These are phyloP conservation scores for Charina bottae DNA, from an alignment of 2,113 vertebrate species.

Conservation along the genomic window DNA sequence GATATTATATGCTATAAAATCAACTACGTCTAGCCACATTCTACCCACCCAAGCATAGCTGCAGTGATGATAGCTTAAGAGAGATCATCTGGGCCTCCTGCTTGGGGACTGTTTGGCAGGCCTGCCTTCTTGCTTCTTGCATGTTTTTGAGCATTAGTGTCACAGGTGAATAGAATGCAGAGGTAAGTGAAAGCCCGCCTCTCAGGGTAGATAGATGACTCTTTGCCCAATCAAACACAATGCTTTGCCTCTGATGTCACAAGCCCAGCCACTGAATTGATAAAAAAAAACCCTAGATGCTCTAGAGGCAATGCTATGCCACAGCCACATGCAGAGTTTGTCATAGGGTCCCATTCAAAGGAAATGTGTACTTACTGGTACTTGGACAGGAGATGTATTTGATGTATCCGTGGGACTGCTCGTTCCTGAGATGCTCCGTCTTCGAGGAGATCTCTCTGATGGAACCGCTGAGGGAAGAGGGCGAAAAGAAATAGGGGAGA, in stretches of 20 bases:
- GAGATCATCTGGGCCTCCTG: neutral
- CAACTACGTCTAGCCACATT: neutral
- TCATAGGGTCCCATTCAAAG: constrained; percentile 6
- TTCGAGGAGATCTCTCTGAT: constrained; percentile 90
- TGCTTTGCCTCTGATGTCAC: neutral
- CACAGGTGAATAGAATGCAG: neutral
- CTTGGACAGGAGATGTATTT: constrained; percentile 94
- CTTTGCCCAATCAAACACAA: neutral
- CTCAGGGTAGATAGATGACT: neutral
- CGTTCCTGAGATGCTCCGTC: constrained; percentile 94
- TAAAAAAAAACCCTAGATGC: neutral
- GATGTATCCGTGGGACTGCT: constrained; percentile 83
- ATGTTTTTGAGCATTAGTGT: neutral
- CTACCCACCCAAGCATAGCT: neutral
- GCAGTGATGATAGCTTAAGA: neutral
- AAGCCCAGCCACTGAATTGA: neutral
- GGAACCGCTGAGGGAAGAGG: constrained; percentile 80
- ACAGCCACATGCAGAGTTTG: neutral
- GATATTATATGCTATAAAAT: neutral
- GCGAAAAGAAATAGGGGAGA: constrained; percentile 37
- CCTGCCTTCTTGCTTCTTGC: too few relatives aligned
- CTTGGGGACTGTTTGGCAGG: neutral
- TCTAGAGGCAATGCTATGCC: neutral
- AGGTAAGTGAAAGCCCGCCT: neutral
- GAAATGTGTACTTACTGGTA: constrained; percentile 83